phyloP scores from a whole-genome alignment of 2,888 invertebrate species.

The Prosapia bicincta region DNA sequence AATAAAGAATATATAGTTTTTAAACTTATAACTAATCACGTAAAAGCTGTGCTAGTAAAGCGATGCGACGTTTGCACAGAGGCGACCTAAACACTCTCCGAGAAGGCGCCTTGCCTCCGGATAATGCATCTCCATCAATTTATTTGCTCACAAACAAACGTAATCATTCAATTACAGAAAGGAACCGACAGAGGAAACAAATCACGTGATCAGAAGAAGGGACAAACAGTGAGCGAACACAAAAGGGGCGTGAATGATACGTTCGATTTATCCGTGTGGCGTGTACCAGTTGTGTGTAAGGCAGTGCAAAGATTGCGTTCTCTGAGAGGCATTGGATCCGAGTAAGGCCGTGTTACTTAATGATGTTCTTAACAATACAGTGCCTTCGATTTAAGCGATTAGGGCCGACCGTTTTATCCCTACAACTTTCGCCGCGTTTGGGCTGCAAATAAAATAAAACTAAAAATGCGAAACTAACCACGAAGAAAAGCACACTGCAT shows the following conservation, averaged over 20 bases:
- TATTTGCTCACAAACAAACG: not conserved
- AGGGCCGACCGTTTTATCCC: too few species aligned
- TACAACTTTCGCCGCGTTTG: too few species aligned
- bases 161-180: not conserved
- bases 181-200: not conserved
- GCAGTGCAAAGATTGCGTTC: not conserved
- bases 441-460: too few species aligned
- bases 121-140: not conserved
- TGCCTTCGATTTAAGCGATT: not conserved
- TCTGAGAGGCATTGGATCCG: not conserved
- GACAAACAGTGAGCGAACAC: not conserved
- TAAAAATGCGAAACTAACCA: too few species aligned
- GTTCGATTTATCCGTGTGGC: not conserved
- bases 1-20: too few species aligned
- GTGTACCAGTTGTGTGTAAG: not conserved
- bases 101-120: too few species aligned
- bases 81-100: too few species aligned
- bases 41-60: too few species aligned
- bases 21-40: too few species aligned
- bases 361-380: not conserved
- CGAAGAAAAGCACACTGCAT: too few species aligned
- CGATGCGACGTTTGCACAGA: too few species aligned
- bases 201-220: not conserved
- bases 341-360: not conserved
- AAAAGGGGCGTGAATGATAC: not conserved